phyloP scores from a whole-genome alignment of 2,888 invertebrate genomes.

The Pyralis farinalis region DNA sequence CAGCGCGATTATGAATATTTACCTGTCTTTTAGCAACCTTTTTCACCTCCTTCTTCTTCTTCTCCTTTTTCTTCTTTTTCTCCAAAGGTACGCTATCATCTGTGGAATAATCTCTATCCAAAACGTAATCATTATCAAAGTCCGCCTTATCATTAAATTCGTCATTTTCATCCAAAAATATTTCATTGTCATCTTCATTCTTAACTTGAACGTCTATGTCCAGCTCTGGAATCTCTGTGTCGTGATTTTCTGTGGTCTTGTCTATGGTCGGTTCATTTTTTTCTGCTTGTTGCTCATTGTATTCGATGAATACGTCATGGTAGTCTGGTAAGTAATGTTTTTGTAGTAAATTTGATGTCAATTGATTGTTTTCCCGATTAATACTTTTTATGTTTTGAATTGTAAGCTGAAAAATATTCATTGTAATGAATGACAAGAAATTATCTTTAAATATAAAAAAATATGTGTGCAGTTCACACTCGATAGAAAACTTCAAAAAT shows the following conservation, averaged over 20 bases:
- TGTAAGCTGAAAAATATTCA: constrained; percentile 41
- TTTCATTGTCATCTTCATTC: constrained; percentile 14
- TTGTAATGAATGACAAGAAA: too few relatives aligned
- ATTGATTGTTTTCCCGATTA: constrained; percentile 34
- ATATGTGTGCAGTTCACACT: too few relatives aligned
- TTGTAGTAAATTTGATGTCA: constrained; percentile 26
- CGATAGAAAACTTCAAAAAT: too few relatives aligned
- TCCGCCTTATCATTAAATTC: constrained; percentile 8
- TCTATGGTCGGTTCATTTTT: neutral
- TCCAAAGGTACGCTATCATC: constrained; percentile 51
- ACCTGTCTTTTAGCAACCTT: constrained; percentile 14
- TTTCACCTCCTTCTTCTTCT: constrained; percentile 19
- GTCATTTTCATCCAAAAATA: constrained; percentile 17
- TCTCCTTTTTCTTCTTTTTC: constrained; percentile 29
- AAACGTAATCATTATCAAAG: constrained; percentile 20
- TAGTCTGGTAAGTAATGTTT: constrained; percentile 30
- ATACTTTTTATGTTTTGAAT: constrained; percentile 39
- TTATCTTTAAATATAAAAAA: too few relatives aligned
- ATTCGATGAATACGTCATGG: constrained; percentile 26
- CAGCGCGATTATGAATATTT: too few relatives aligned
- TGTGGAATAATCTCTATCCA: constrained; percentile 34
- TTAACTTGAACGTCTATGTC: constrained; percentile 4
- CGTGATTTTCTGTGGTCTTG: constrained; percentile 5
- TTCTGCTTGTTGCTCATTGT: constrained; percentile 12
- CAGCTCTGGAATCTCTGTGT: constrained; percentile 13